phyloP scores from a whole-genome alignment of 1,140 invertebrate genomes.

The Temnothorax nylanderi region DNA sequence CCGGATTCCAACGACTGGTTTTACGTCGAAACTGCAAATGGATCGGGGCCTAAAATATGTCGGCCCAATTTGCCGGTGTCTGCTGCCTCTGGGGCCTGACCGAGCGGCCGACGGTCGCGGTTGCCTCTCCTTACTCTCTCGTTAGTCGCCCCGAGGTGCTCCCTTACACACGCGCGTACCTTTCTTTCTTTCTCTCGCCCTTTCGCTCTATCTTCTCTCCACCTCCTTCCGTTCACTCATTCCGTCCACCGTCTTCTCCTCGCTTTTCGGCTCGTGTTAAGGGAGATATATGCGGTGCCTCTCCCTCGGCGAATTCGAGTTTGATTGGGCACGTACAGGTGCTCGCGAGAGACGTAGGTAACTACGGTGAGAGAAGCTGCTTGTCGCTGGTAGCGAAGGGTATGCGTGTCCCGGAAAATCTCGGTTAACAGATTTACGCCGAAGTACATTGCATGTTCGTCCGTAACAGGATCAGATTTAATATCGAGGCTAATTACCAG shows the following conservation, averaged over 20 bases:
- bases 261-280: constrained; percentile 56
- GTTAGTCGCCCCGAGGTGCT: constrained; percentile 69
- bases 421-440: constrained; percentile 40
- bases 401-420: constrained; percentile 61
- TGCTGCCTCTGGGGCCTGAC: constrained; percentile 72
- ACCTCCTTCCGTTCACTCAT: not conserved
- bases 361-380: constrained; percentile 23
- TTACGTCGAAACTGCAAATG: constrained; percentile 78
- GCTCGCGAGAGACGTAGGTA: constrained; percentile 35
- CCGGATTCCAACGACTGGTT: constrained; percentile 77
- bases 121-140: constrained; percentile 67
- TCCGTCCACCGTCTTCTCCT: not conserved
- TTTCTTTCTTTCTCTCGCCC: not conserved
- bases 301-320: constrained; percentile 64
- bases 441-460: constrained; percentile 23
- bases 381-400: constrained; percentile 50
- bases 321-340: constrained; percentile 69
- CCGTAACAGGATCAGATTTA: constrained; percentile 18
- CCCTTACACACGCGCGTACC: constrained; percentile 8
- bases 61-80: constrained; percentile 79
- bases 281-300: constrained; percentile 65
- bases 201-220: not conserved
- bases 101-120: constrained; percentile 10
- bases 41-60: constrained; percentile 78
- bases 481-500: constrained; percentile 33